Evolutionary conservation across 1,140 invertebrate species (phyloP).

Genomic region (Pachypeltis micranthus): DNA sequence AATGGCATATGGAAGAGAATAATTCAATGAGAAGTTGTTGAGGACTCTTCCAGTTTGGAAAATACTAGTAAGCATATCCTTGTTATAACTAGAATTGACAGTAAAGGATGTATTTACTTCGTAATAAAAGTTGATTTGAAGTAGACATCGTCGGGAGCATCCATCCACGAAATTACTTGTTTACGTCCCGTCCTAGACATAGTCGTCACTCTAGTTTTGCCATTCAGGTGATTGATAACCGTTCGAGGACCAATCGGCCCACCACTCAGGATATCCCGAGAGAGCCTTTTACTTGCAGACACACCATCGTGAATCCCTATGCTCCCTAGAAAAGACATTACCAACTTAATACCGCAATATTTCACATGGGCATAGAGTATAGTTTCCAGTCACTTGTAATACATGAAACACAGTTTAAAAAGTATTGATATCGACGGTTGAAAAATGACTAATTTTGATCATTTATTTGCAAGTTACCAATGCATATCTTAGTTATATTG

Average conservation of each 20-base stretch:
- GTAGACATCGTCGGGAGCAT: conserved; percentile 93
- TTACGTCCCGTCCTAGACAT: conserved; percentile 56
- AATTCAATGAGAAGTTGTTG: too few relatives aligned
- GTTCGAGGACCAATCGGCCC: conserved; percentile 31
- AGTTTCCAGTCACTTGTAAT: too few relatives aligned
- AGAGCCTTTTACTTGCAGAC: conserved; percentile 22
- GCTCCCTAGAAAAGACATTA: conserved; percentile 2
- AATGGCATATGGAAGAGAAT: too few relatives aligned
- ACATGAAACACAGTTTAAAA: conserved; percentile 18
- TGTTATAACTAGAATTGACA: too few relatives aligned
- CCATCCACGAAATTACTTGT: conserved; percentile 94
- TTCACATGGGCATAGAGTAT: too few relatives aligned
- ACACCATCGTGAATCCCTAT: conserved; percentile 19
- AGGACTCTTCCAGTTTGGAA: too few relatives aligned
- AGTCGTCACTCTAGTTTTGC: conserved; percentile 34
- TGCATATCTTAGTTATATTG: too few relatives aligned
- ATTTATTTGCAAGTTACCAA: too few relatives aligned
- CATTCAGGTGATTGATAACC: conserved; percentile 38
- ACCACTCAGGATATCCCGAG: conserved; percentile 28
- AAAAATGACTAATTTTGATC: too few relatives aligned
- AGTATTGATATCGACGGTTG: too few relatives aligned
- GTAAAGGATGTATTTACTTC: too few relatives aligned
- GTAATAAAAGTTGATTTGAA: conserved; percentile 80
- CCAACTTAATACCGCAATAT: not conserved
- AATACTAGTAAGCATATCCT: too few relatives aligned